Evolutionary conservation across 2,113 vertebrate genomes (phyloP).

Genomic region (Pitta sordida): DNA sequence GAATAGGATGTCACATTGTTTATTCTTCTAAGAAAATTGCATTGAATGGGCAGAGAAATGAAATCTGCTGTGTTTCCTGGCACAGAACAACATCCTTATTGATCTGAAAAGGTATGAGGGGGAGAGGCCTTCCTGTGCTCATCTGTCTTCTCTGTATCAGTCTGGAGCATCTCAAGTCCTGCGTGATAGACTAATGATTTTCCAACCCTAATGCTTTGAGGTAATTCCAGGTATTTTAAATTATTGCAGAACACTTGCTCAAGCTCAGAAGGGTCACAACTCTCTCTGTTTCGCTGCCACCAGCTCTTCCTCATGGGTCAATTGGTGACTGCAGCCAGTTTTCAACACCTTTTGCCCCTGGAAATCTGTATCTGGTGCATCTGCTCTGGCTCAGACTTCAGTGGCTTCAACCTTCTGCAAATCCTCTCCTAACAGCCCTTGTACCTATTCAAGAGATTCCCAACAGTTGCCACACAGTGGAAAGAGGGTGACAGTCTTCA

Average conservation of each 20-base stretch:
- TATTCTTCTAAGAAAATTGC: neutral
- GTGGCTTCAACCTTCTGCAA: neutral
- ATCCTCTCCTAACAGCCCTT: neutral
- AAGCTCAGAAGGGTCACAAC: neutral
- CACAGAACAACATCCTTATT: neutral
- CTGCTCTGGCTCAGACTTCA: neutral
- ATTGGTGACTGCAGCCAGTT: neutral
- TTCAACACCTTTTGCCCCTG: neutral
- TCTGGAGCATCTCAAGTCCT: neutral
- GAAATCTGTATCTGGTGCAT: neutral
- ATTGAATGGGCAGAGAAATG: neutral
- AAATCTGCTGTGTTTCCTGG: neutral
- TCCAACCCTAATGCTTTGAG: neutral
- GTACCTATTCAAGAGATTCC: neutral
- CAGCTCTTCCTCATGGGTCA: neutral
- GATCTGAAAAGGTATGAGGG: neutral
- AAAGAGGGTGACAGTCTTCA: neutral
- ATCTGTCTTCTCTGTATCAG: neutral
- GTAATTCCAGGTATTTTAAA: neutral
- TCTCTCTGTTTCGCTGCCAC: neutral
- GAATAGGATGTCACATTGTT: neutral
- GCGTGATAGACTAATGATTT: accelerated
- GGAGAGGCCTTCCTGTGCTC: neutral
- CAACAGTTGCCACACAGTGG: neutral
- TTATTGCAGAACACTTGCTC: neutral